Evolutionary conservation across 1,140 invertebrate species (phyloP).

Genomic region (Bilobella aurantiaca): DNA sequence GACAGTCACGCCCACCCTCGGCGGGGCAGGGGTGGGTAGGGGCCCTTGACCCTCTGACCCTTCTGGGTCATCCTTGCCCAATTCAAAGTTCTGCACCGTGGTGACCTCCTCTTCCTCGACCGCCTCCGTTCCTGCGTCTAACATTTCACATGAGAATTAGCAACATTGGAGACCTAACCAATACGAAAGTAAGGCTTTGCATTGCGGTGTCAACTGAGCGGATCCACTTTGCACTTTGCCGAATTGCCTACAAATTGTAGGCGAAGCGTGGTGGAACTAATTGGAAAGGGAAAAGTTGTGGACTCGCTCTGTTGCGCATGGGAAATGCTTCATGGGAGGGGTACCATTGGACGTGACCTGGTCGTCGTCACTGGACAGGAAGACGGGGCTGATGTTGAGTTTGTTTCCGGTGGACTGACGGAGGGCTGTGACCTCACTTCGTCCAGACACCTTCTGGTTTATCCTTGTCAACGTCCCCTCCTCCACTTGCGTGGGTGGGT

Average conservation of each 20-base stretch:
- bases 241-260: slow-evolving; percentile 2
- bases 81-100: background rate
- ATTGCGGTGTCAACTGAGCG: no score
- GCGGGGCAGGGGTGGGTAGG: background rate
- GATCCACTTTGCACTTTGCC: no score
- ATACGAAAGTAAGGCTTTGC: no score
- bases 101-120: background rate
- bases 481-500: background rate
- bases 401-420: slow-evolving; percentile 24
- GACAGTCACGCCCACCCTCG: background rate
- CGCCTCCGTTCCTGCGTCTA: background rate
- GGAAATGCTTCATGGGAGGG: background rate
- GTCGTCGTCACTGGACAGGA: background rate
- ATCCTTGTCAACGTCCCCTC: slow-evolving; percentile 21
- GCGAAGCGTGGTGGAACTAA: no score
- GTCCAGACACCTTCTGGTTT: slow-evolving; percentile 20
- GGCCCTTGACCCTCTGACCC: slow-evolving; percentile 1
- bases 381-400: slow-evolving; percentile 29
- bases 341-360: slow-evolving; percentile 9
- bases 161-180: no score
- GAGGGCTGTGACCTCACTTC: slow-evolving; percentile 22
- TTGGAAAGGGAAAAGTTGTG: no score
- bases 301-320: background rate
- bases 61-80: background rate
- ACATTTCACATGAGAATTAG: no score